Evolutionary conservation across 37 sponge, comb jelly and placozoan genomes (phyloP), one percentile per base, ranked within the genome.

Genomic region (Bolinopsis microptera): DNA sequence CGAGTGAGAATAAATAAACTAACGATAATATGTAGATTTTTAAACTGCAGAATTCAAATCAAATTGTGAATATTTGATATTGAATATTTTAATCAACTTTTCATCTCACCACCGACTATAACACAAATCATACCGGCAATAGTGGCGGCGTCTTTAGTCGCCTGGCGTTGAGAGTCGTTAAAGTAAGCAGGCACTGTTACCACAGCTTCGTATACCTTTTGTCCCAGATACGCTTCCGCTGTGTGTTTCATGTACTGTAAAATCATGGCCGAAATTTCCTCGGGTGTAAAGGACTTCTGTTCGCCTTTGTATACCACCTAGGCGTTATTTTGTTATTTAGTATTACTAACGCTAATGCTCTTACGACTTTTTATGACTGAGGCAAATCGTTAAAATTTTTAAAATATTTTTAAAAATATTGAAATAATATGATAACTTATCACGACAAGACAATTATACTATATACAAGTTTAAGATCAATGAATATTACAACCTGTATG

Each of bases 151-250:
- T 97, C 98, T 76, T 97, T 97, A 41, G 98, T 97, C 35, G 98
- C 98, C 74, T 95, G 95, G 93, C 98, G 75, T 92, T 97, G 98
- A 22, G 98, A 69, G 80, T 97, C 98, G 69, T 96, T 97, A 95
- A 97, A 97, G 95, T 97, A 97, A 22, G 98, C 98, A 0, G 98
- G 98, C 0, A 97, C 98, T 21, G 98, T 97, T 34, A 97, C 74
- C 25, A 97, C 98, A 9, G 98, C 98, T 41, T 96, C 95, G 22
- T 35, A 93, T n/a, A 96, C 95, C 9, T 76, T n/a, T 69, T 93
- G 41, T 0, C 98, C 98, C 21, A 97, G 95, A 40, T 96, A 97
- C 24, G 95, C 96, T 69, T 97, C 98, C 13, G 98, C 98, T n/a
- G 98, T 96, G 72, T 96, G 96, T 95, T 97, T 97, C 97, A 97